Percentiles rank a stretch among this genome's conserved stretches.
phyloP scores from a whole-genome alignment of 2,113 vertebrate species.

The Leuciscus idus region DNA sequence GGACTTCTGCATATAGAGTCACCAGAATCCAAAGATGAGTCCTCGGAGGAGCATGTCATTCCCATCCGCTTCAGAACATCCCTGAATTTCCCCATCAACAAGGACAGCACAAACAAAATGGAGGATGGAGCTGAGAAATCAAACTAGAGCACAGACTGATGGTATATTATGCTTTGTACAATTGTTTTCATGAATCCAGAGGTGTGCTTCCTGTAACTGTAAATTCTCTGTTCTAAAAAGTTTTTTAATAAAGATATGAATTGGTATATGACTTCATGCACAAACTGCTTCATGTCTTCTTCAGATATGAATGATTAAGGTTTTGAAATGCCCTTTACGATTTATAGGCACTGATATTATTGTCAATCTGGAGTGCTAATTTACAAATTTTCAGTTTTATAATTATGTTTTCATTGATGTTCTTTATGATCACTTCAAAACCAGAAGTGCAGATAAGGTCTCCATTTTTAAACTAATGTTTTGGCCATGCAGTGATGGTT shows the following conservation, averaged over 20 bases:
- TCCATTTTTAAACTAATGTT: not conserved
- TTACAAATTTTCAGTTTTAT: not conserved
- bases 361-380: not conserved
- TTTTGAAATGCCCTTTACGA: not conserved
- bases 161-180: constrained; percentile 13
- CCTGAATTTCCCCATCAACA: constrained; percentile 72
- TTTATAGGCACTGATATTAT: not conserved
- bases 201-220: not conserved
- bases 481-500: not conserved
- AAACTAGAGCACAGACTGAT: constrained; percentile 12
- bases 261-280: not conserved
- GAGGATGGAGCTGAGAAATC: constrained; percentile 17
- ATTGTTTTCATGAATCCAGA: not conserved
- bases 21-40: constrained; percentile 55
- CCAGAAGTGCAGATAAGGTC: not conserved
- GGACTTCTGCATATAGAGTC: constrained; percentile 73
- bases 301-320: not conserved
- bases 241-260: constrained; percentile 21
- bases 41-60: constrained; percentile 55
- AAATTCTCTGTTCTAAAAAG: not conserved
- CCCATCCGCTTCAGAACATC: constrained; percentile 71
- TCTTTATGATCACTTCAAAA: not conserved
- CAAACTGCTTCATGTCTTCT: not conserved
- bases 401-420: not conserved
- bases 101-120: constrained; percentile 55